Evolutionary conservation across 2,888 invertebrate genomes (phyloP), one percentile per base, ranked within the genome.

Genomic region (Limnephilus marmoratus): DNA sequence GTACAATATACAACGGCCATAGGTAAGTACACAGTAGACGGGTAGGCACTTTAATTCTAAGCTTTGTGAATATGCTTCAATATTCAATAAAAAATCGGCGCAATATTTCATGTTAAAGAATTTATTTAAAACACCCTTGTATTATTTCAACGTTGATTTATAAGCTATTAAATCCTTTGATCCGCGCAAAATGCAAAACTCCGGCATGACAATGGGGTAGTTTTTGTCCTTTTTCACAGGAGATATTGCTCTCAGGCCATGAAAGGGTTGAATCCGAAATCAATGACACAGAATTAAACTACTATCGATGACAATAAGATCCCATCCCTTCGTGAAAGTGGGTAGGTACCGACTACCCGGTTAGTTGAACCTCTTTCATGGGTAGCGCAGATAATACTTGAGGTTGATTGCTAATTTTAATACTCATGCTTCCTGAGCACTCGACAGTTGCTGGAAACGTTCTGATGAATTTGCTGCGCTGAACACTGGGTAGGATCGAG

Each of bases 251-350:
- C 91, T 92, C 91, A 86, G 31, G 85, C 45, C 85, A 31, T 91
- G 91, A 93, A 93, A 91, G 92, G 93, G 90, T 90, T 93, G 92
- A 90, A 93, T 93, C 92, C 88, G 81, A 91, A 93, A 93, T 92
- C 93, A 93, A 93, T 93, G 93, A 93, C 83, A 93, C 93, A 93
- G 93, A 93, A 93, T 93, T 93, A 93, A 93, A 92, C 93, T 88
- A 68, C 89, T 90, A 92, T 93, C 93, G 91, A 92, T 92, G 92
- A 92, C 92, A 93, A 92, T 92, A 89, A 80, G 86, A 53, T 85
- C 80, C 37, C 92, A 92, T 92, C 92, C 91, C 90, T 92, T 91
- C 81, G 81, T 49, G 81, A 91, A 91, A 90, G 89, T 89, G 91
- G 91, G 91, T 85, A 89, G 89, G 68, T 53, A 68, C 81, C 80